A percentile compares a stretch with the other conserved stretches of the same genome.
phyloP scores from a whole-genome alignment of 2,113 vertebrate species.

The Neoarius graeffei region DNA sequence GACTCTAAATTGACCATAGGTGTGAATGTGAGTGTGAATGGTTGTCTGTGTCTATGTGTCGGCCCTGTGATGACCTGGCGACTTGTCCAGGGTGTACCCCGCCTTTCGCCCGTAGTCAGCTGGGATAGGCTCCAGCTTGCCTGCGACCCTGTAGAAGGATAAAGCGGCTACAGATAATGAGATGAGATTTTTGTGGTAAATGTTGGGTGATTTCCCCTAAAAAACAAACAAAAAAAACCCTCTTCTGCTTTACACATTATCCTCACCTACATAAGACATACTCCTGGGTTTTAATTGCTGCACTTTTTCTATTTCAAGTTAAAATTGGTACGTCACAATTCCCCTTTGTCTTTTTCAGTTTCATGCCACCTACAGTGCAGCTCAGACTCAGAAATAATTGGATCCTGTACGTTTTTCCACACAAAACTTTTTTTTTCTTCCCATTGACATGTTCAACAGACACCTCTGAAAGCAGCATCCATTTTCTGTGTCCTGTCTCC shows the following conservation, averaged over 20 bases:
- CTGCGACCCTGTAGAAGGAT: too few species aligned
- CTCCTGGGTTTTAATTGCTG: neutral
- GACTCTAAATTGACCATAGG: too few species aligned
- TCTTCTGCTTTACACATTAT: neutral
- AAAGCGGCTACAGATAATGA: too few species aligned
- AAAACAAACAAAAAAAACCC: neutral
- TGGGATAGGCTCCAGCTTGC: too few species aligned
- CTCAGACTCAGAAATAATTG: neutral
- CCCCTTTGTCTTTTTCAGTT: neutral
- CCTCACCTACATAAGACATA: neutral
- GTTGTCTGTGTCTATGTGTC: too few species aligned
- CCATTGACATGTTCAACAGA: neutral
- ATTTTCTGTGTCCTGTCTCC: neutral
- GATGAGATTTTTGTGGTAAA: too few species aligned
- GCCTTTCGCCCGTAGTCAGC: too few species aligned
- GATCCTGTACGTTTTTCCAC: neutral
- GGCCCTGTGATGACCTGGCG: too few species aligned
- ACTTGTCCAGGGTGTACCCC: too few species aligned
- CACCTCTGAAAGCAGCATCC: neutral
- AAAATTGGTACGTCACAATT: neutral
- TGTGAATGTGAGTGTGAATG: too few species aligned
- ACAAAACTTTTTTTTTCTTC: neutral
- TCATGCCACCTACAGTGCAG: neutral
- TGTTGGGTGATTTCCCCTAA: neutral
- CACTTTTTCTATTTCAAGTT: neutral